phyloP scores from a whole-genome alignment of 2,797 vertebrate genomes.

The Chromobotia macracanthus region DNA sequence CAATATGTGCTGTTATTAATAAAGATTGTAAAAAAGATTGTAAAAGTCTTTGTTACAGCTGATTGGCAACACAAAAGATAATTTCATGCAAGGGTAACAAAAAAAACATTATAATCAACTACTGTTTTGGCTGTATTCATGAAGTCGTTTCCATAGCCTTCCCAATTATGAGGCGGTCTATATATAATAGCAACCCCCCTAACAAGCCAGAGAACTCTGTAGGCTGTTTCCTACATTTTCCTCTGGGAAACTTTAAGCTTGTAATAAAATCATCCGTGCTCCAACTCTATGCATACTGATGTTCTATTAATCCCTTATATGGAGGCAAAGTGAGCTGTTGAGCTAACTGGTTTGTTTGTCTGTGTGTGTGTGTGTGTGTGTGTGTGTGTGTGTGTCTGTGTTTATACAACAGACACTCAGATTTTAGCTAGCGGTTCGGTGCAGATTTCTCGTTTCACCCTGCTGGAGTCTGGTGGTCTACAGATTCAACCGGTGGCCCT shows the following conservation, averaged over 20 bases:
- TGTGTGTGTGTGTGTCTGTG: conserved; percentile 35
- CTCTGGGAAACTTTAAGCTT: conserved; percentile 50
- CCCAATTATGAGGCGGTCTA: conserved; percentile 49
- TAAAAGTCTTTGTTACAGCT: conserved; percentile 48
- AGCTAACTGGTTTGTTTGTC: conserved; percentile 31
- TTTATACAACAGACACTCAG: conserved; percentile 80
- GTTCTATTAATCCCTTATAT: conserved; percentile 53
- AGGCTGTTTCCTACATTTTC: too few species aligned
- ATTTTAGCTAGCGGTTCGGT: conserved; percentile 89
- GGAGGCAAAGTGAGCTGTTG: conserved; percentile 23
- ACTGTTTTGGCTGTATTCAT: conserved; percentile 55
- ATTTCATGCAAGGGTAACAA: conserved; percentile 54
- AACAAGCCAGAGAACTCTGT: conserved; percentile 50
- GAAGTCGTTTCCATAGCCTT: conserved; percentile 57
- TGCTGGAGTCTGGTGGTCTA: conserved; percentile 89
- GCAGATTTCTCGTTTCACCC: conserved; percentile 84
- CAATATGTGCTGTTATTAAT: too few species aligned
- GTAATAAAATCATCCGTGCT: conserved; percentile 56
- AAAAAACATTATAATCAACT: conserved; percentile 53
- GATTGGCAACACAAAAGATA: conserved; percentile 53
- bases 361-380: conserved; percentile 40
- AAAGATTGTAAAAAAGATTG: too few species aligned
- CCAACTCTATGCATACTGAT: conserved; percentile 45
- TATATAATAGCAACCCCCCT: conserved; percentile 38
- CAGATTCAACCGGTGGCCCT: conserved; percentile 83